phyloP scores from a whole-genome alignment of 2,113 vertebrate genomes.

The Panthera tigris region DNA sequence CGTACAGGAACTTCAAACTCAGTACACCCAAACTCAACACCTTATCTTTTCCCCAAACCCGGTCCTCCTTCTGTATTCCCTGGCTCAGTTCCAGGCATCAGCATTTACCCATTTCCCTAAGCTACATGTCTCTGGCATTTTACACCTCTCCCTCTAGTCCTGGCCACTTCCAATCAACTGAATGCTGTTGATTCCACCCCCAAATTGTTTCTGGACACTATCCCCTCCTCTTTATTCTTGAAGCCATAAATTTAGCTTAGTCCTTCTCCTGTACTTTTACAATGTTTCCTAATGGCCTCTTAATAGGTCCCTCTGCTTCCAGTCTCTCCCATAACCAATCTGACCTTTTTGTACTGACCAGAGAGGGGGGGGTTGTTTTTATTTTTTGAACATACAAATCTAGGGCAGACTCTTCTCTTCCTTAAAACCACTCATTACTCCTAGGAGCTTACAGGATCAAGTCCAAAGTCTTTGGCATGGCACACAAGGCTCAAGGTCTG shows the following conservation, averaged over 20 bases:
- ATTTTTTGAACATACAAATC: slow-evolving; percentile 42
- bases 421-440: slow-evolving; percentile 1
- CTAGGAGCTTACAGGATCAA: slow-evolving; percentile 28
- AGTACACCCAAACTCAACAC: neutral
- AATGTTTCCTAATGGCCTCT: slow-evolving; percentile 18
- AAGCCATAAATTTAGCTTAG: slow-evolving; percentile 39
- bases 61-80: neutral
- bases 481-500: neutral
- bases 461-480: neutral
- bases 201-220: slow-evolving; percentile 55
- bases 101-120: neutral
- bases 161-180: slow-evolving; percentile 27
- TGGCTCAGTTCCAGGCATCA: neutral
- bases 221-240: slow-evolving; percentile 29
- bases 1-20: neutral
- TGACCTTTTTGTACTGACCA: slow-evolving; percentile 28
- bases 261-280: neutral
- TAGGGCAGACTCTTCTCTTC: slow-evolving; percentile 43
- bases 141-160: neutral
- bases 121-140: slow-evolving; percentile 11
- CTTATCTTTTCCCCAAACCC: neutral
- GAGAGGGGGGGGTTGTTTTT: neutral
- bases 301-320: slow-evolving; percentile 50
- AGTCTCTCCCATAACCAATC: neutral
- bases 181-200: slow-evolving; percentile 33